Evolutionary conservation across 2,888 invertebrate genomes (phyloP).

Genomic region (Aphidius colemani): DNA sequence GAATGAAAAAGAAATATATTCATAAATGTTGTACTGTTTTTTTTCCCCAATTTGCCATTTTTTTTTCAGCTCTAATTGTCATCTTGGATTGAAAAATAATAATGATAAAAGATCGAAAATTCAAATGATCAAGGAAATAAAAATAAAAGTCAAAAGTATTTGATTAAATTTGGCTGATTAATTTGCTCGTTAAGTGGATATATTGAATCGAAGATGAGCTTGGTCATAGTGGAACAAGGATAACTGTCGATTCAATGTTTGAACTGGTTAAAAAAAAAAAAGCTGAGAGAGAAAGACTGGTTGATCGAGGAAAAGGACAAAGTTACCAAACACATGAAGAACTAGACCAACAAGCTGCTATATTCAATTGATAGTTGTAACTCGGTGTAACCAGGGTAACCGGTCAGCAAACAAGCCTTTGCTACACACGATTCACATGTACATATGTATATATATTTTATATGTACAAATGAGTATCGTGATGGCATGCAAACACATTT

Average conservation of each 20-base stretch:
- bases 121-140: too few relatives aligned
- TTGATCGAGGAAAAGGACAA: conserved; percentile 20
- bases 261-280: conserved; percentile 13
- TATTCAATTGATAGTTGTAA: conserved; percentile 11
- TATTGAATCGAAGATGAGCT: conserved; percentile 26
- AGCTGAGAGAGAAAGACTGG: conserved; percentile 4
- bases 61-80: too few relatives aligned
- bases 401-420: conserved; percentile 35
- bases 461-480: conserved; percentile 20
- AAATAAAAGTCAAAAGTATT: too few relatives aligned
- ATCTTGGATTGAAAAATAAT: too few relatives aligned
- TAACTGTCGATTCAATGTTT: background rate
- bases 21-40: too few relatives aligned
- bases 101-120: too few relatives aligned
- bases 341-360: conserved; percentile 37
- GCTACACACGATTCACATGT: conserved; percentile 8
- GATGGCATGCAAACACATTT: conserved; percentile 26
- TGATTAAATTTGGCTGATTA: conserved; percentile 23
- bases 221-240: conserved; percentile 2
- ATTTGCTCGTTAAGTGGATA: conserved; percentile 24
- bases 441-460: background rate
- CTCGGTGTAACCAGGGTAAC: conserved; percentile 37
- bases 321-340: conserved; percentile 31
- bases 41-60: too few relatives aligned
- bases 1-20: too few relatives aligned